phyloP scores from a whole-genome alignment of 2,888 invertebrate genomes.

The Adela reaumurella region DNA sequence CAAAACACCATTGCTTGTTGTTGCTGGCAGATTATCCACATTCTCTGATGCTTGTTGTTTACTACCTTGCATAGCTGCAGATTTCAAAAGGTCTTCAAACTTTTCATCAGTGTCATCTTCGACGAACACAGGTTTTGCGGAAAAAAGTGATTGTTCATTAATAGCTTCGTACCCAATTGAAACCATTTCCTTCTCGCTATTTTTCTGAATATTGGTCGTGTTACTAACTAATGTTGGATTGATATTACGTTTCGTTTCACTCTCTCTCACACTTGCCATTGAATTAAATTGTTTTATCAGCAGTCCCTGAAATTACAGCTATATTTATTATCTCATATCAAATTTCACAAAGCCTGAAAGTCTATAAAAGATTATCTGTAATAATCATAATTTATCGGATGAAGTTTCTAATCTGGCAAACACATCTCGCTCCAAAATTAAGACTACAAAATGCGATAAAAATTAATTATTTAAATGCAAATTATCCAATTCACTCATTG shows the following conservation, averaged over 20 bases:
- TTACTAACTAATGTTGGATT: conserved; percentile 22
- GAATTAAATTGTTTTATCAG: conserved; percentile 46
- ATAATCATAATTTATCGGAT: too few relatives aligned
- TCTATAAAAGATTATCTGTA: too few relatives aligned
- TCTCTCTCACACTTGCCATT: conserved; percentile 41
- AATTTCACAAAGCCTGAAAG: too few relatives aligned
- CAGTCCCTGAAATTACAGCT: conserved; percentile 36
- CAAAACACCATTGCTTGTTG: conserved; percentile 25
- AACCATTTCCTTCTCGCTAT: conserved; percentile 24
- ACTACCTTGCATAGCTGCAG: conserved; percentile 7
- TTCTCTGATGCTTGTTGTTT: too few relatives aligned
- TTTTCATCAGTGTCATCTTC: conserved; percentile 39
- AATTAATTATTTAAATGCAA: too few relatives aligned
- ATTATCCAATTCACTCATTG: too few relatives aligned
- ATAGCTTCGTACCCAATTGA: conserved; percentile 42
- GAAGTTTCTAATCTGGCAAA: too few relatives aligned
- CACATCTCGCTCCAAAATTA: too few relatives aligned
- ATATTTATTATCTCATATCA: too few relatives aligned
- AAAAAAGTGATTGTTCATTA: conserved; percentile 28
- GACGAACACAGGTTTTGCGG: conserved; percentile 30
- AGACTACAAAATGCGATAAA: too few relatives aligned
- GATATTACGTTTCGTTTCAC: conserved; percentile 23
- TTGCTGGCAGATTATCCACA: conserved; percentile 14
- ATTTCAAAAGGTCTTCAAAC: conserved; percentile 39
- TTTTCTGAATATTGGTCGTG: conserved; percentile 24